A percentile compares a stretch with the other conserved stretches of the same genome.
These are phyloP conservation scores for Netelia virgata DNA, from an alignment of 2,888 invertebrate species.

Conservation along the genomic window DNA sequence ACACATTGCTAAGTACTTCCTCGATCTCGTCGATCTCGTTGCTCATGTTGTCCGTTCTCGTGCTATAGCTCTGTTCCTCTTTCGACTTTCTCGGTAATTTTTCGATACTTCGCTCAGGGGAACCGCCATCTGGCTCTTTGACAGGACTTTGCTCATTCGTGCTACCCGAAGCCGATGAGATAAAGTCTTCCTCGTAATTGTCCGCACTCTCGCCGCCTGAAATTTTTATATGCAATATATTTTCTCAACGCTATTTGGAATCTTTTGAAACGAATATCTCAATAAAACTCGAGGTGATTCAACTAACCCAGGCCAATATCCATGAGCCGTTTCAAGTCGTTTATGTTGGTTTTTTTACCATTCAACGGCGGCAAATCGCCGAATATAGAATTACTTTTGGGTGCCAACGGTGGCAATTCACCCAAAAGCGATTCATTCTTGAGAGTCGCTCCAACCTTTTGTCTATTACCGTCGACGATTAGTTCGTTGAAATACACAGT, in stretches of 20 bases:
- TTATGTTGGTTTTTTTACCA: conserved; percentile 82
- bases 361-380: conserved; percentile 82
- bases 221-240: conserved; percentile 43
- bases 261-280: not conserved
- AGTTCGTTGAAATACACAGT: conserved; percentile 82
- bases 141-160: conserved; percentile 82
- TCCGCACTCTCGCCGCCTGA: conserved; percentile 76
- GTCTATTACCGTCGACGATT: conserved; percentile 81
- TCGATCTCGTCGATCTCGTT: conserved; percentile 82
- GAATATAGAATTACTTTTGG: conserved; percentile 81
- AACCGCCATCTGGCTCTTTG: conserved; percentile 77
- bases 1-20: conserved; percentile 80
- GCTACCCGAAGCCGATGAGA: conserved; percentile 82
- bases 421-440: conserved; percentile 78
- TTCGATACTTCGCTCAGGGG: conserved; percentile 70
- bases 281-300: not conserved
- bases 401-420: conserved; percentile 78
- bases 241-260: not conserved
- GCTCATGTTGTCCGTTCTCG: conserved; percentile 80
- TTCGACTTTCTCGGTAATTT: conserved; percentile 71
- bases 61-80: conserved; percentile 77
- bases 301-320: conserved; percentile 80
- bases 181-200: conserved; percentile 82
- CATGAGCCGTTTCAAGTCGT: conserved; percentile 82
- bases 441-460: conserved; percentile 77